Percentiles rank a stretch among this genome's conserved stretches.
Evolutionary conservation across 2,888 invertebrate species (phyloP).

Genomic region (Campoletis raptor): DNA sequence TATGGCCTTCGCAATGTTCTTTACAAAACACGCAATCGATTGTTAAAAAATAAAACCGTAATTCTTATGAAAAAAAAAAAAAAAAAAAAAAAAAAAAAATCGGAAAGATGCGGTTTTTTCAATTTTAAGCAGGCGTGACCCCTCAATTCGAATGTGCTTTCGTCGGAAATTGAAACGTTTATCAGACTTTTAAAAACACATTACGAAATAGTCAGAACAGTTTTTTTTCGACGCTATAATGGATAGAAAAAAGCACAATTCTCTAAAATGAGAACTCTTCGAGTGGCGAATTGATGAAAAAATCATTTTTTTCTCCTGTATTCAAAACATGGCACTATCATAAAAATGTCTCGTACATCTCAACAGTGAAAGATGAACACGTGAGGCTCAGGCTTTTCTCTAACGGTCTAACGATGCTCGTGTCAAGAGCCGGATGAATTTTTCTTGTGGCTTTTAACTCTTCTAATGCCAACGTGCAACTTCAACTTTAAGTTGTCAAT

Average conservation of each 20-base stretch:
- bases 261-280: neutral
- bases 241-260: neutral
- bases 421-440: conserved; percentile 9
- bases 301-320: neutral
- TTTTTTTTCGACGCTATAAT: neutral
- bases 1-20: no score
- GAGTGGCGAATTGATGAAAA: neutral
- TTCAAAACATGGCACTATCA: neutral
- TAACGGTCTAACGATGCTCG: conserved; percentile 5
- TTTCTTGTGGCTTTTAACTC: conserved; percentile 7
- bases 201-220: neutral
- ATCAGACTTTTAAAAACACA: neutral
- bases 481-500: conserved; percentile 30
- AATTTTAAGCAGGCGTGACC: neutral
- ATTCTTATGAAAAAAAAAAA: no score
- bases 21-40: no score
- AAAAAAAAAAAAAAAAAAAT: no score
- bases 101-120: neutral
- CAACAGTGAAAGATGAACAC: neutral
- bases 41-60: no score
- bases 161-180: neutral
- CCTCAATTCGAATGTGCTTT: neutral
- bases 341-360: neutral
- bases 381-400: conserved; percentile 2
- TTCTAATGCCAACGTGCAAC: conserved; percentile 17